These are phyloP conservation scores for Conopomorpha cramerella DNA, from an alignment of 1,140 invertebrate genomes.

Conservation along the genomic window DNA sequence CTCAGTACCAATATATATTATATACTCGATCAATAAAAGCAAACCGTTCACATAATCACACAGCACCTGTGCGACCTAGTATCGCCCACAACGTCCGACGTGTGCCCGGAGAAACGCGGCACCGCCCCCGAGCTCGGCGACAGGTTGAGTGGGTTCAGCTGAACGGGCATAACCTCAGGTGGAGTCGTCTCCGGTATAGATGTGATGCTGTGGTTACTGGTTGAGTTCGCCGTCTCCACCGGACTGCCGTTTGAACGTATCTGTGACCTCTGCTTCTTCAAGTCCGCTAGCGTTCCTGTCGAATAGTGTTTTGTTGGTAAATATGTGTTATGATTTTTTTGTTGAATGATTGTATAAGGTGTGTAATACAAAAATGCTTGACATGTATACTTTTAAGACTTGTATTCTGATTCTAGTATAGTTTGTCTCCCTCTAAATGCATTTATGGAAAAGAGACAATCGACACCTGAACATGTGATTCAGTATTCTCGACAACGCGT, in stretches of 20 bases:
- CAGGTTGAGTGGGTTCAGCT: slow-evolving; percentile 22
- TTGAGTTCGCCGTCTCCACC: slow-evolving; percentile 40
- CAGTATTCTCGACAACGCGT: no score
- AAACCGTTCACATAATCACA: slow-evolving; percentile 41
- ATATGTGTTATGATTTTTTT: no score
- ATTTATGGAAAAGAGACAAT: no score
- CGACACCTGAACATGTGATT: no score
- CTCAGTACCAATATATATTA: background rate
- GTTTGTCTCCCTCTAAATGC: no score
- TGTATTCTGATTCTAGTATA: no score
- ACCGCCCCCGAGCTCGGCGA: slow-evolving; percentile 26
- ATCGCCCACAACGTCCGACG: slow-evolving; percentile 54
- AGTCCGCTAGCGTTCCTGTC: slow-evolving; percentile 77
- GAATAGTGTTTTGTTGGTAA: slow-evolving; percentile 4
- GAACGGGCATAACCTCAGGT: slow-evolving; percentile 23
- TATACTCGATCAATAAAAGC: background rate
- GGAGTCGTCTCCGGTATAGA: slow-evolving; percentile 31
- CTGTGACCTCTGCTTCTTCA: slow-evolving; percentile 87
- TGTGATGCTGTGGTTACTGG: slow-evolving; percentile 40
- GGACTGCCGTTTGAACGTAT: slow-evolving; percentile 70
- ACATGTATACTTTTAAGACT: no score
- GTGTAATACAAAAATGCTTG: no score
- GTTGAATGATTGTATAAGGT: no score
- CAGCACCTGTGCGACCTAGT: slow-evolving; percentile 51
- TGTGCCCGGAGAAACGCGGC: slow-evolving; percentile 49